Base-by-base conservation (phyloP, 2,113 vertebrate species). In the Alces alces region DNA sequence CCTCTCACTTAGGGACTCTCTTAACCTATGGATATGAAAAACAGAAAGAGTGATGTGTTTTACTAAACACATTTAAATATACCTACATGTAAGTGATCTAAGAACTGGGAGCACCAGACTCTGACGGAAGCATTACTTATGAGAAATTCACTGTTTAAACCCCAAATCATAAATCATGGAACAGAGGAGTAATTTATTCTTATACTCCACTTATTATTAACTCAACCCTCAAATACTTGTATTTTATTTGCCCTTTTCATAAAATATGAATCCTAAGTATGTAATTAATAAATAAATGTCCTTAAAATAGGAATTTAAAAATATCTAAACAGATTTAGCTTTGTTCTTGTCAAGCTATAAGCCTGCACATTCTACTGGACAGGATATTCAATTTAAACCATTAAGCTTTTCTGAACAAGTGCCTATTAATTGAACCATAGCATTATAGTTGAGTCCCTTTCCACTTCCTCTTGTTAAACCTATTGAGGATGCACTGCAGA, bases 401-500 rank as follows among this genome's bases (percentile, higher is more conserved):
- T 64, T 95, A 83, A 97, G 33, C 5, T 97, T 97, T 98, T 97
- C 39, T 30, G 87, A 96, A 93, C 21, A 78, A 97, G 84, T 96
- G 95, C 97, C 98, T 89, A 96, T 96, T 98, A 93, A 98, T 91
- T 96, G 88, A 98, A 50, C 70, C 96, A 76, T 80, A 95, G 66
- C 73, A 90, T 5, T 1, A 82, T 64, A 96, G 84, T 88, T 83
- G 88, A 97, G 91, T 70, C 84, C 93, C 58, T 97, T 97, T 96
- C 52, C 78, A 94, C 94, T 96, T 90, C 95, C 50, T 88, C 78
- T 86, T 82, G 50, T 96, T 86, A 86, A 89, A 17, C 43, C 70
- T 95, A 95, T 27, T 97, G 94, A 98, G 98, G 98, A 98, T 94
- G 92, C 98, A 98, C 94, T 39, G 70, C 98, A 98, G 98, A 97